Base-by-base conservation (phyloP, 2,797 vertebrate genomes). In the Sternotherus odoratus region DNA sequence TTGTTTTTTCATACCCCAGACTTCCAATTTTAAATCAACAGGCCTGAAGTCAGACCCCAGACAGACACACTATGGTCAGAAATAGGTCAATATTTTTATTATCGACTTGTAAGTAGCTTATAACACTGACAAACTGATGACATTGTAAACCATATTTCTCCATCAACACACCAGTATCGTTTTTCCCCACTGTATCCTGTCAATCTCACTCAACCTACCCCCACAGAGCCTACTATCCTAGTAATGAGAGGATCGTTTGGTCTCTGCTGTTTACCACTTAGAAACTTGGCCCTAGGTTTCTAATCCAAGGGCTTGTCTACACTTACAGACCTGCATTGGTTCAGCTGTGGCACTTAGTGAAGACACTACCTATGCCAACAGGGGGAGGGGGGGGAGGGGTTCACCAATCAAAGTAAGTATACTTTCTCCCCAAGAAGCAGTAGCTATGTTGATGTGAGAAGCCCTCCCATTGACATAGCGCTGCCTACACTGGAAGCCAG, bases 51-150 rank as follows among this genome's bases (percentile, higher is more conserved):
- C 78, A 6, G 57, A 28, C 78, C n/a, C 43, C 51, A 50, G 56
- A 49, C 13, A 54, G 63, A 49, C 5, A 50, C 1, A 0, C 0
- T n/a, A 8, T 63, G 39, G n/a, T 81, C 26, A 74, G 83, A 81
- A 91, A 28, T 0, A 3, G 5, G 75, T 78, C 77, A 43, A 48
- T 83, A 69, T 6, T 50, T 85, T 49, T 3, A 1, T 1, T 77
- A 75, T 2, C 28, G 30, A 81, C 69, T 0, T 1, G 36, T 66
- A 30, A 12, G 80, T 2, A 15, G 2, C 12, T 79, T 33, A 9
- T 54, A 50, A 12, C 51, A 12, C 28, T 28, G 46, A 15, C 13
- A 78, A 48, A 23, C 57, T 50, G 24, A 72, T 33, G 77, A 66
- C 13, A 69, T 3, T n/a, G 16, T 63, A 16, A 63, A 15, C 30